Evolutionary conservation across 1,140 invertebrate genomes (phyloP), one percentile per base, ranked within the genome.

Genomic region (Mizuhopecten yessoensis): DNA sequence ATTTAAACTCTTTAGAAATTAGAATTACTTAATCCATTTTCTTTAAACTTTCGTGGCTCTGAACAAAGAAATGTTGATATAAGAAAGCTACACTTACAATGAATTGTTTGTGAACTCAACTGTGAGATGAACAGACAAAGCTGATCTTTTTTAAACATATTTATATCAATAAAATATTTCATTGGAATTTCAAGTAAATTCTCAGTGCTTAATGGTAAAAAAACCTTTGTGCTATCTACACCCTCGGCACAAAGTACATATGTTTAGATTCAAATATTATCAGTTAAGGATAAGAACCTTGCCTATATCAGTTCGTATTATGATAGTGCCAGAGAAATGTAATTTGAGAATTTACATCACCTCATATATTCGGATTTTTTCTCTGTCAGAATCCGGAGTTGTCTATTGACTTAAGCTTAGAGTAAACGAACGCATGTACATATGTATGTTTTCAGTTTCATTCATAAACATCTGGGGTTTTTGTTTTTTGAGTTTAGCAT

Each of bases 231-330:
- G 9, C 9, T 75, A n/a, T 75, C 23, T 75, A 75, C 57, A 29
- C 57, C 57, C n/a, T 29, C 57, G 57, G 29, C 57, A 17, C n/a
- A n/a, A 75, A 75, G 57, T 75, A 75, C 57, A 75, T 29, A 29
- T 75, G 57, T 75, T 75, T 75, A 29, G n/a, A 75, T 75, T 75
- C 57, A 75, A 75, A 75, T n/a, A 75, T 75, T 75, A 75, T 75
- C 57, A 75, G n/a, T 29, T 29, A 5, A 29, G 23, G 57, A 75
- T 75, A 75, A 75, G 57, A 75, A 75, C 57, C 23, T 29, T 75
- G 17, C 57, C n/a, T 75, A 75, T 29, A 75, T 75, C 57, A 75
- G 2, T 29, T 29, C n/a, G 57, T 75, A 75, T 75, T 75, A 75
- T 75, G 57, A 75, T 75, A 75, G 17, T 17, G 57, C 29, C 57